Evolutionary conservation across 2,888 invertebrate genomes (phyloP), one percentile per base, ranked within the genome.

Genomic region (Drosophila demipolita): DNA sequence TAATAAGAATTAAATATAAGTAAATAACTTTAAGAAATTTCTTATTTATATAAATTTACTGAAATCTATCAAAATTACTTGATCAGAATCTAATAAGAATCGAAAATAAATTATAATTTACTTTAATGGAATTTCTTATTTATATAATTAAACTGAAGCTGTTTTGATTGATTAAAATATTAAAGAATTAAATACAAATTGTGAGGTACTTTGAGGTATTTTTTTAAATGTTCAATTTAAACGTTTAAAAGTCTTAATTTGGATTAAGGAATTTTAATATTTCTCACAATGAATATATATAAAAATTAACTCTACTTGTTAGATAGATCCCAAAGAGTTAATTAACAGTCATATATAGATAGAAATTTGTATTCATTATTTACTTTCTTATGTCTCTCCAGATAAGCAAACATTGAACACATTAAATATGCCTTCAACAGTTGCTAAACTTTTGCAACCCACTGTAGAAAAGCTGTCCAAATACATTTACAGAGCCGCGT

Each of bases 401-500:
- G 3, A 45, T 4, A 45, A 15, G 12, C 15, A 45, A 20, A 45
- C 45, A 9, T 23, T 20, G 1, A 12, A 20, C 1, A 15, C 3
- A 15, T 15, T 20, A 36, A 36, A 17, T 26, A 11, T 26, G 17
- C 0, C 8, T 57, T 26, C 15, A 57, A 29, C 4, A 29, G 38
- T 61, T 15, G 29, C 38, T 26, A 3, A 54, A 6, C 36, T 48
- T 63, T 63, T 53, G 8, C 4, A 17, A 35, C 49, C 71, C 71
- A 80, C 64, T 80, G 80, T 72, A 26, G 17, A 29, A 32, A 2
- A 26, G 7, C 26, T 38, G 57, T 23, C 23, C 15, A 8, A n/a
- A 48, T 12, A 57, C 59, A 60, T 69, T 66, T 57, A 35, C 38
- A 26, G 53, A 4, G 63, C 50, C 42, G 63, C 75, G 75, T 62